Evolutionary conservation across 1,140 invertebrate genomes (phyloP), one percentile per base, ranked within the genome.

Genomic region (Diachasma alloeum): DNA sequence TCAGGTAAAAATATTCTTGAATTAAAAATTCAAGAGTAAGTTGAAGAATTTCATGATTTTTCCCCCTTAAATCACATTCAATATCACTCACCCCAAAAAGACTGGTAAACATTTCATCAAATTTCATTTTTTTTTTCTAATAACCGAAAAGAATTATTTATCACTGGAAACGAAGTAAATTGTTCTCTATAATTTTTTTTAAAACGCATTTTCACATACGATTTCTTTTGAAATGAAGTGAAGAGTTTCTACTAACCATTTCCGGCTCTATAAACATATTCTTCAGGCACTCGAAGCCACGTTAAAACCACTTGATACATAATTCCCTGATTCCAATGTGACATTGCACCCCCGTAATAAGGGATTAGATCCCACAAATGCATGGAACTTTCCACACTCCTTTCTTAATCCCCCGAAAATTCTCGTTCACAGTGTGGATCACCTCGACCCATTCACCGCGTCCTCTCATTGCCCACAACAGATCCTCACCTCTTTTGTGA

Each of bases 361-460:
- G 67, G 67, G 36, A 69, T 69, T 39, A 39, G 26, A 69, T n/a
- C 67, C 31, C n/a, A 39, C 8, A 69, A 42, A 69, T 39, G 22
- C 39, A 63, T 63, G 22, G 19, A 63, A 63, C 24, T 63, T 63
- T 11, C 5, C 19, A 9, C 59, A 63, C 59, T 63, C 59, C 10
- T 63, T 63, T 63, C 24, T 46, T 70, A 70, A 70, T 70, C 68
- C 39, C 39, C 67, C 17, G 15, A 46, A 70, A 70, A 70, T 46
- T 70, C 68, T 24, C 19, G 19, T 70, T 69, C 48, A 46, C 44
- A 46, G 44, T 46, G 11, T 59, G 53, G 53, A 59, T 59, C n/a
- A 63, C 59, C 59, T 4, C 24, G 19, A 19, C 11, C 59, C 59
- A 63, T 63, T 24, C 22, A 63, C 15, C 5, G 17, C 26, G 59